These are phyloP conservation scores for Hirtodrosophila confusa DNA, from an alignment of 2,888 invertebrate species.

Conservation along the genomic window DNA sequence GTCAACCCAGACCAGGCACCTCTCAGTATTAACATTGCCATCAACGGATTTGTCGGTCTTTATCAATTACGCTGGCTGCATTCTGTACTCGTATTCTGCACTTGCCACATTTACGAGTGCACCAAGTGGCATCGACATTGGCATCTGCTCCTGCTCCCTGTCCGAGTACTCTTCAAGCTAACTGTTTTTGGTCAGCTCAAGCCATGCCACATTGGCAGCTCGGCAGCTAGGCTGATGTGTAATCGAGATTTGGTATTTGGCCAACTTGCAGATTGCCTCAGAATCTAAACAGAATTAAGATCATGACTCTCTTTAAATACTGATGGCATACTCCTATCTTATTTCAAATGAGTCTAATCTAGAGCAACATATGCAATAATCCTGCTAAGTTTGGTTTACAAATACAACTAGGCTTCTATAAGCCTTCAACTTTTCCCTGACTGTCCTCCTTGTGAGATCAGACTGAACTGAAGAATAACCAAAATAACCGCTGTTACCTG, in stretches of 20 bases:
- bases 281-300: conserved; percentile 12
- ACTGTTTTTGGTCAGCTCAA: conserved; percentile 57
- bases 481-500: no score
- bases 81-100: conserved; percentile 27
- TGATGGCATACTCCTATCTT: no score
- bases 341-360: no score
- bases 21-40: conserved; percentile 71
- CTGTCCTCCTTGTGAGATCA: no score
- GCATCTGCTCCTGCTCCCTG: conserved; percentile 32
- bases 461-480: no score
- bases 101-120: conserved; percentile 68
- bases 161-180: conserved; percentile 22
- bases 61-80: conserved; percentile 75
- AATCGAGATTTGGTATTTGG: conserved; percentile 56
- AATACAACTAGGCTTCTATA: no score
- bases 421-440: no score
- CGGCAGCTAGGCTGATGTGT: conserved; percentile 34
- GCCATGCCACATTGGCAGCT: conserved; percentile 59
- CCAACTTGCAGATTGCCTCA: conserved; percentile 43
- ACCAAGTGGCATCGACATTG: conserved; percentile 69
- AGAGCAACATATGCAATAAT: no score
- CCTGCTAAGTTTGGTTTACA: no score
- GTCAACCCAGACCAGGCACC: conserved; percentile 40
- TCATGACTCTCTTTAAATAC: background rate
- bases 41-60: conserved; percentile 80